These are phyloP conservation scores for Metalampra italica DNA, from an alignment of 2,888 invertebrate genomes.

Conservation along the genomic window DNA sequence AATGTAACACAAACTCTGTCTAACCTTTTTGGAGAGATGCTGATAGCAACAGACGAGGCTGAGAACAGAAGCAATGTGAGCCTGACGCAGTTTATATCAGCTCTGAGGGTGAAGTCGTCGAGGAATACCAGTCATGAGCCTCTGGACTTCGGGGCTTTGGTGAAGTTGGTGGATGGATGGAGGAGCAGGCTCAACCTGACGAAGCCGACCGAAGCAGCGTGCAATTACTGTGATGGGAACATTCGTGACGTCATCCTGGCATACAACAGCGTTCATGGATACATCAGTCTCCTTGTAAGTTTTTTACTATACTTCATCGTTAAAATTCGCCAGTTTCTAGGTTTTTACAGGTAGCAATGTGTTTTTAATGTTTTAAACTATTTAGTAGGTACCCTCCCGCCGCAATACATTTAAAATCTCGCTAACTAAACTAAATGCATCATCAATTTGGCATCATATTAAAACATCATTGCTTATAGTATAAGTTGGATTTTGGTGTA, in stretches of 20 bases:
- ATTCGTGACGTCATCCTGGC: slow-evolving; percentile 78
- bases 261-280: slow-evolving; percentile 88
- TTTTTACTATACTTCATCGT: neutral
- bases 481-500: no score
- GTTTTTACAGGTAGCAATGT: no score
- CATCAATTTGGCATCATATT: no score
- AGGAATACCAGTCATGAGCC: slow-evolving; percentile 51
- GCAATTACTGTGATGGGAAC: slow-evolving; percentile 79
- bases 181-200: slow-evolving; percentile 53
- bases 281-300: slow-evolving; percentile 87
- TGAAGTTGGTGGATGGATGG: slow-evolving; percentile 61
- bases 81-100: slow-evolving; percentile 52
- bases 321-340: no score
- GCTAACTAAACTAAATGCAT: no score
- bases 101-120: slow-evolving; percentile 44
- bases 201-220: slow-evolving; percentile 42
- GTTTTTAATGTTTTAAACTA: no score
- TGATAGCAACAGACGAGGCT: slow-evolving; percentile 50
- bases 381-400: no score
- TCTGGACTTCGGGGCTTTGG: slow-evolving; percentile 58
- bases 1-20: slow-evolving; percentile 59
- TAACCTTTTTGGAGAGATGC: slow-evolving; percentile 62
- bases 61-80: slow-evolving; percentile 53
- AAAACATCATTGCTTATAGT: no score
- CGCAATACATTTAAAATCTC: no score